Base-by-base conservation (phyloP, 2,888 invertebrate genomes). In the Timandra comae region DNA sequence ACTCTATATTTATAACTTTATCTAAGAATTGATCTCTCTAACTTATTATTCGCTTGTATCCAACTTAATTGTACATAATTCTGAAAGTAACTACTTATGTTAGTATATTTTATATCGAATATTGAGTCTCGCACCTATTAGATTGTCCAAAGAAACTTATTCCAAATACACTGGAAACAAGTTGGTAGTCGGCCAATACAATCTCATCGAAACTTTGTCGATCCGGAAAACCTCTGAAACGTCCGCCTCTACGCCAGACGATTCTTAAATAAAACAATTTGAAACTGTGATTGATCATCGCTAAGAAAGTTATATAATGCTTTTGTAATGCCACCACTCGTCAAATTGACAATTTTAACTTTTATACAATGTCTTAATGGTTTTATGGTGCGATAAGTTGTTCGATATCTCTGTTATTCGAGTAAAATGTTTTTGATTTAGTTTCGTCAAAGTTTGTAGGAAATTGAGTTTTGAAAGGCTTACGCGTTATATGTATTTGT, bases 141-240 rank as follows among this genome's bases (percentile, higher is more conserved):
- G 24, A 24, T 24, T 49, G 52, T 53, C 6, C 11, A 3, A 11
- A 2, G 10, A 10, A 24, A 7, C 11, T 11, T 42, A 37, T 41
- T 38, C 40, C 37, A 47, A 41, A 48, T 46, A 46, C 45, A 41
- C 46, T 46, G 32, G 34, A 30, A 25, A 29, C 35, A 63, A 72
- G 56, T 80, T 81, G 80, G 81, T 71, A 51, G 61, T 61, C 57
- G 51, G 77, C 81, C 81, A 81, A 80, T 76, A 78, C 76, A 79
- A 80, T 79, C 74, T 74, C 72, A 73, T 77, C 63, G 63, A 72
- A 80, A 80, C 71, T 81, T 81, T 57, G 45, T 39, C 71, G 55
- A 59, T 38, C 49, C 48, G 60, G 53, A 58, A 57, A 60, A 57
- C 51, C 56, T 55, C 42, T 47, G 43, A 41, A 61, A 56, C 52